Evolutionary conservation across 64 coral and sea anemone species (phyloP).

Genomic region (Pocillopora damicornis): DNA sequence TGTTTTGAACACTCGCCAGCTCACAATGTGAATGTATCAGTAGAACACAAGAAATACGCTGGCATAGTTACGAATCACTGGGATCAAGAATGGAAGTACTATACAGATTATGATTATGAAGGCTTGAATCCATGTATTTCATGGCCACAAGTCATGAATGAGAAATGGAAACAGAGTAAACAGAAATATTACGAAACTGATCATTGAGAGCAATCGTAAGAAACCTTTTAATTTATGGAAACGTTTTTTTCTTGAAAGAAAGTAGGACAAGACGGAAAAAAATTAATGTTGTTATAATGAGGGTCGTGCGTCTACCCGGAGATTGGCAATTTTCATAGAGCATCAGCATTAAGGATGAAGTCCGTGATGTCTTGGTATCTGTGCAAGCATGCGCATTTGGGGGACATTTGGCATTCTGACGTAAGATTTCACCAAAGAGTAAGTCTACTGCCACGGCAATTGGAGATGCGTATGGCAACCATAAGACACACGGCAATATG

Average conservation of each 20-base stretch:
- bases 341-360: neutral
- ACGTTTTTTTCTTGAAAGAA: neutral
- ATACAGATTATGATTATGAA: neutral
- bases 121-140: neutral
- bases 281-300: neutral
- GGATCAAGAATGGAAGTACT: slow-evolving; percentile 23
- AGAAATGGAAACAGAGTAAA: neutral
- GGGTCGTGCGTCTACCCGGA: neutral
- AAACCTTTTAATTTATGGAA: neutral
- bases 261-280: neutral
- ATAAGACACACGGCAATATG: slow-evolving; percentile 17
- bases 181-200: neutral
- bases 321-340: neutral
- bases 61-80: slow-evolving; percentile 25
- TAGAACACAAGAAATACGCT: neutral
- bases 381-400: no score
- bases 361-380: neutral
- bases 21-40: neutral
- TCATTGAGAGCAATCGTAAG: neutral
- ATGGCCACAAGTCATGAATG: neutral
- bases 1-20: slow-evolving; percentile 16
- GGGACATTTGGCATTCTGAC: neutral
- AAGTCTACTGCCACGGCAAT: neutral
- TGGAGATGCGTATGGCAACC: slow-evolving; percentile 26
- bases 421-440: neutral